A percentile compares a stretch with the other conserved stretches of the same genome.
Evolutionary conservation across 1,140 invertebrate genomes (phyloP).

Genomic region (Microplitis demolitor): DNA sequence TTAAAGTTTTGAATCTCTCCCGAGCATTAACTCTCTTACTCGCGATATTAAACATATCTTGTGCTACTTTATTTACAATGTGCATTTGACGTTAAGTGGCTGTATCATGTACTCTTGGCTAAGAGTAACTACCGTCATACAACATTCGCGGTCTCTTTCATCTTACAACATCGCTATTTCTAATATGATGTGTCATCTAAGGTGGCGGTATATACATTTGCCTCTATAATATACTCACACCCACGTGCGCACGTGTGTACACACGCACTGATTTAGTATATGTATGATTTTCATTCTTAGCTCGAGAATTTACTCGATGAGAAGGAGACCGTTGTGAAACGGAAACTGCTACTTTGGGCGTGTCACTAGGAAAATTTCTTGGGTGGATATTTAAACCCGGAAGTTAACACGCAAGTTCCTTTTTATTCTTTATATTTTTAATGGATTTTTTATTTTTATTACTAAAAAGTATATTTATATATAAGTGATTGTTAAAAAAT

Average conservation of each 20-base stretch:
- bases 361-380: constrained; percentile 1
- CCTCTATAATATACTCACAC: neutral
- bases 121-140: neutral
- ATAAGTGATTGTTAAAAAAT: no score
- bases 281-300: neutral
- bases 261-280: neutral
- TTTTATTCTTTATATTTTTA: neutral
- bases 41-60: neutral
- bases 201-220: neutral
- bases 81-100: constrained; percentile 5
- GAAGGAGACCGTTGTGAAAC: neutral
- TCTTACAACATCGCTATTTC: constrained; percentile 2
- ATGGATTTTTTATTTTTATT: neutral
- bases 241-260: neutral
- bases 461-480: no score
- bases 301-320: neutral
- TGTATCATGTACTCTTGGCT: constrained; percentile 1
- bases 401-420: neutral
- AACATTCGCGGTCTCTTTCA: constrained; percentile 15
- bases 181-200: constrained; percentile 1
- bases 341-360: constrained; percentile 11
- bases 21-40: neutral
- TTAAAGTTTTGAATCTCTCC: neutral
- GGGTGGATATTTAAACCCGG: constrained; percentile 7
- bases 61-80: constrained; percentile 10